Conservation (phyloP, 2,888 invertebrate genomes). For the Drosophila emarginata region DNA sequence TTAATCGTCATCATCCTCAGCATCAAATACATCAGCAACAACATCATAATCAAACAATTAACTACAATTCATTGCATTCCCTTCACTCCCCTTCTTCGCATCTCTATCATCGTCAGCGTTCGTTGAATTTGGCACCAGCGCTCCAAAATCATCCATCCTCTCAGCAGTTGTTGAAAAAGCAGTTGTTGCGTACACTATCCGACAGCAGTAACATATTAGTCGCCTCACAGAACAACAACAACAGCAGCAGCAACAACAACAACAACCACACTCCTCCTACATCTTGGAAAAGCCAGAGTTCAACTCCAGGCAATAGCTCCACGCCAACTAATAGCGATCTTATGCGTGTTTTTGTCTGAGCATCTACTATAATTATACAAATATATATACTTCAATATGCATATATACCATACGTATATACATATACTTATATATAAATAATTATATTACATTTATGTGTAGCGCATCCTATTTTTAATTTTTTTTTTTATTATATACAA, state of each 20-base stretch:
- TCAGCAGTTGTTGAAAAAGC: constrained; percentile 69
- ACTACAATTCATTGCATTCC: neutral
- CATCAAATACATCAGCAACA: constrained; percentile 32
- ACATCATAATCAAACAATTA: constrained; percentile 34
- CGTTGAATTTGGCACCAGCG: constrained; percentile 61
- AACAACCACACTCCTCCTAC: constrained; percentile 44
- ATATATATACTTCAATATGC: constrained; percentile 10
- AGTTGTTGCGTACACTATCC: constrained; percentile 71
- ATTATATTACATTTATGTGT: constrained; percentile 42
- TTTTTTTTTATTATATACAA: constrained; percentile 28
- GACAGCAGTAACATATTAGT: constrained; percentile 66
- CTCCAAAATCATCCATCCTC: constrained; percentile 42
- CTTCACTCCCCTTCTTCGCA: constrained; percentile 43
- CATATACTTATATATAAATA: constrained; percentile 25
- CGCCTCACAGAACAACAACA: constrained; percentile 22
- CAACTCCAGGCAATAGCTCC: constrained; percentile 60
- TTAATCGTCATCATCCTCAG: constrained; percentile 30
- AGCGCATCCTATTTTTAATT: constrained; percentile 33
- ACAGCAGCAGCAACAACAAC: constrained; percentile 36
- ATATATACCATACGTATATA: constrained; percentile 22
- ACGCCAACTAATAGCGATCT: constrained; percentile 61
- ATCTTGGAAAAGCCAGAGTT: constrained; percentile 63
- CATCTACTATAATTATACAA: constrained; percentile 15
- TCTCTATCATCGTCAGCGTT: constrained; percentile 51
- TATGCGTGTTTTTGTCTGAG: constrained; percentile 75